Conservation (phyloP, 2,113 vertebrate genomes). For the Limanda limanda region DNA sequence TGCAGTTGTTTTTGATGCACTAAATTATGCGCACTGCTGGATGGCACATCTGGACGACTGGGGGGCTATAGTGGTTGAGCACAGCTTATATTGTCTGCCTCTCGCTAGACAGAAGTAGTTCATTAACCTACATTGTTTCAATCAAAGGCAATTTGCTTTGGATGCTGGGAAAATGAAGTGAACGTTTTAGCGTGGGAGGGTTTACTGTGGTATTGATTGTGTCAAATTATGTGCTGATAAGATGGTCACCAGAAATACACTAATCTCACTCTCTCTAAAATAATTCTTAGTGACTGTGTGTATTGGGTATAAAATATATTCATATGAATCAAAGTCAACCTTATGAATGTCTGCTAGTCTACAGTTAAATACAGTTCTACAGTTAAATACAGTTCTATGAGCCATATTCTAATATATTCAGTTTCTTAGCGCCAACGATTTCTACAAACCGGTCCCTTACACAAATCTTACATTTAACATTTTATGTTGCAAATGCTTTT, state of each 20-base stretch:
- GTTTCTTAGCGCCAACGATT: constrained; percentile 3
- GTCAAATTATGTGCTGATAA: constrained; percentile 54
- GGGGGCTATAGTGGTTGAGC: constrained; percentile 62
- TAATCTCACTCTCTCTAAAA: not conserved
- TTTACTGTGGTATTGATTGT: constrained; percentile 55
- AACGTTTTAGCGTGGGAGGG: constrained; percentile 48
- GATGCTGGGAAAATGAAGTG: constrained; percentile 55
- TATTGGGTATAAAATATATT: constrained; percentile 6
- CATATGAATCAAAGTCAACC: not conserved
- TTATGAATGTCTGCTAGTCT: not conserved
- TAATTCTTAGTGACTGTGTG: constrained; percentile 7
- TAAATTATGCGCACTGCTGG: constrained; percentile 64
- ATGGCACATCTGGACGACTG: constrained; percentile 76
- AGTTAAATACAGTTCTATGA: not conserved
- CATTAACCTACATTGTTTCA: constrained; percentile 72
- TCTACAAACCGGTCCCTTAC: constrained; percentile 10
- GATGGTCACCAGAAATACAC: constrained; percentile 38
- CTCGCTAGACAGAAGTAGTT: constrained; percentile 65
- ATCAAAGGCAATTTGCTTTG: constrained; percentile 69
- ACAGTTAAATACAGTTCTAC: not conserved
- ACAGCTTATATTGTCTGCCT: constrained; percentile 42
- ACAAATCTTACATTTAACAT: constrained; percentile 19
- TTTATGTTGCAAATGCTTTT: constrained; percentile 20
- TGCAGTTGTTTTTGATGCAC: constrained; percentile 42
- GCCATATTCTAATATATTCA: not conserved